phyloP scores from a whole-genome alignment of 2,113 vertebrate genomes.

The Hystrix cristata region DNA sequence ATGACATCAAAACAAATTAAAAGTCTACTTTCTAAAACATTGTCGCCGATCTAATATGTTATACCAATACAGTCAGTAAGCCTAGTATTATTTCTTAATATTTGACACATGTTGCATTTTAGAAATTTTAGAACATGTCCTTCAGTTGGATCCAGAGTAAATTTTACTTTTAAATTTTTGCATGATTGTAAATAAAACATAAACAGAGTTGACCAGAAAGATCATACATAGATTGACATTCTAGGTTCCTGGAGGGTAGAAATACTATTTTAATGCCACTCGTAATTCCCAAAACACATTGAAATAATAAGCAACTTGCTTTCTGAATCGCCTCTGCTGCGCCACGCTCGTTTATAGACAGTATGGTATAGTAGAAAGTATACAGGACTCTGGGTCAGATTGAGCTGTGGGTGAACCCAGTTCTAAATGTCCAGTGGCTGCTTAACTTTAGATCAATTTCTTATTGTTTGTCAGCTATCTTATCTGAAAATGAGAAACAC shows the following conservation, averaged over 20 bases:
- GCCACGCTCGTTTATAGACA: not conserved
- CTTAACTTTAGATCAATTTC: not conserved
- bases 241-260: not conserved
- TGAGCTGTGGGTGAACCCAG: not conserved
- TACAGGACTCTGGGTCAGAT: not conserved
- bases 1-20: not conserved
- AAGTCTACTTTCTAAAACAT: not conserved
- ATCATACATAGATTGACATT: not conserved
- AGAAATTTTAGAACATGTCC: conserved; percentile 31
- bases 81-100: not conserved
- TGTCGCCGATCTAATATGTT: not conserved
- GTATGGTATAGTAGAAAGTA: not conserved
- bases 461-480: conserved; percentile 16
- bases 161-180: not conserved
- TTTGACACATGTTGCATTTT: not conserved
- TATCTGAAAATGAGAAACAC: conserved; percentile 1
- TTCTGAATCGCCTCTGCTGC: not conserved
- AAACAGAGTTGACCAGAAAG: not conserved
- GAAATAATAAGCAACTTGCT: conserved; percentile 22
- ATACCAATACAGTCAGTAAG: not conserved
- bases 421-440: not conserved
- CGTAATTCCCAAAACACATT: not conserved
- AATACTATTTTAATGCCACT: not conserved
- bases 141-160: not conserved
- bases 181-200: not conserved